Evolutionary conservation across 2,888 invertebrate genomes (phyloP), one percentile per base, ranked within the genome.

Genomic region (Brachyopa scutellaris): DNA sequence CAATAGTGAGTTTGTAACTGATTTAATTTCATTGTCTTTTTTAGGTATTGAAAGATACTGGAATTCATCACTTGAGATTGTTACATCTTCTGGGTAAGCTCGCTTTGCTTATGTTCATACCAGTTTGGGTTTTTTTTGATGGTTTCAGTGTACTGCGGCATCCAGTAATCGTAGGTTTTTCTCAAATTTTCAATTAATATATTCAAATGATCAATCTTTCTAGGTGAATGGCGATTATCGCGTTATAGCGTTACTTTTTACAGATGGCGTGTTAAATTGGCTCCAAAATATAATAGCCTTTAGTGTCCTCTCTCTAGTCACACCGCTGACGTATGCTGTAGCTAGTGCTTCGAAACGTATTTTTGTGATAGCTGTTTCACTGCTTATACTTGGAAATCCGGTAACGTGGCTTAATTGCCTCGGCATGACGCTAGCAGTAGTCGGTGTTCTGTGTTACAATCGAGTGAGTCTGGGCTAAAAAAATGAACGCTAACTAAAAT

Each of bases 261-360:
- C 94, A 13, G 98, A 98, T 90, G 98, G 98, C 11, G 92, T 95
- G 64, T 93, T 98, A 85, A 97, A 96, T 88, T 99, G 98, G 95
- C 91, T 97, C 85, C 99, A 99, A 91, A 99, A 98, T 88, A 95
- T 98, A 86, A 94, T 97, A 61, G 99, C 99, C 0, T 99, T 99
- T 91, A 97, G 96, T 85, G 95, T 99, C 64, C 92, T 99, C 85
- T 96, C 97, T 62, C 91, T 96, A 84, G 97, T 99, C 36, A 94
- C 97, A n/a, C 97, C 99, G 38, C 92, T 99, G 29, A 97, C 97
- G 0, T 99, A 99, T 91, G 97, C 98, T 0, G 98, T 99, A 69
- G 97, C 97, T 61, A 98, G 97, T 90, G 97, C 97, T 21, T 97
- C 97, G 62, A 99, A 99, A 91, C 93, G 98, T 86, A 97, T 97